Percentiles rank a stretch among this genome's conserved stretches.
These are phyloP conservation scores for Sycophaga agraensis DNA, from an alignment of 1,140 invertebrate genomes.

Conservation along the genomic window DNA sequence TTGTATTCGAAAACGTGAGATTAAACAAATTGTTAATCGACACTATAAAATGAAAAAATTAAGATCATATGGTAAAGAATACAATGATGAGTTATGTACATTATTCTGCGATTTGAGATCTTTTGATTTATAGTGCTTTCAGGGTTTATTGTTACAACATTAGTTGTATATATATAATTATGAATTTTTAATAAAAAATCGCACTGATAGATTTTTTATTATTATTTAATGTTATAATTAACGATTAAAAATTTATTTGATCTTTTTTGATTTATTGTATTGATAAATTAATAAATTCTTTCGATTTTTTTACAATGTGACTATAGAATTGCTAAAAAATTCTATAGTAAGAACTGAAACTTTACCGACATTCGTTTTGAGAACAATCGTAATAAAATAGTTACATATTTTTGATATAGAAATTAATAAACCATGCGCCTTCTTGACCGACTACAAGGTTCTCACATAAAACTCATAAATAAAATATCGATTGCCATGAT, in stretches of 20 bases:
- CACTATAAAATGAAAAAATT: conserved; percentile 8
- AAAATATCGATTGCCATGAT: conserved; percentile 16
- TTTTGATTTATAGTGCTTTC: not conserved
- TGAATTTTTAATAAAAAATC: conserved; percentile 12
- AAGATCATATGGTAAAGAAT: conserved; percentile 20
- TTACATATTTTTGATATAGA: conserved; percentile 52
- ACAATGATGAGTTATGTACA: conserved; percentile 22
- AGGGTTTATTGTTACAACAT: conserved; percentile 20
- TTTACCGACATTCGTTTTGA: conserved; percentile 35
- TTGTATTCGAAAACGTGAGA: conserved; percentile 37
- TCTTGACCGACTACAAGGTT: conserved; percentile 25
- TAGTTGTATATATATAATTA: conserved; percentile 24
- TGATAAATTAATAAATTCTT: conserved; percentile 8
- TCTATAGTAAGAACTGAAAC: conserved; percentile 35
- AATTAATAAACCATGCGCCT: conserved; percentile 29
- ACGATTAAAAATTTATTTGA: not conserved
- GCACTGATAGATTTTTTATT: conserved; percentile 2
- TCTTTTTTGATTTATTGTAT: conserved; percentile 5
- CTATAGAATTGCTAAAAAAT: conserved; percentile 4
- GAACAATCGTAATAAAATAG: conserved; percentile 42
- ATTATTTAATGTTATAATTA: conserved; percentile 19
- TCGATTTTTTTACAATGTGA: conserved; percentile 1
- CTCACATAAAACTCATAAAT: conserved; percentile 9
- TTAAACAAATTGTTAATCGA: conserved; percentile 33
- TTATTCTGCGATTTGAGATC: not conserved